phyloP scores from a whole-genome alignment of 2,113 vertebrate species.

The Pseudolaguvia tuberculata region DNA sequence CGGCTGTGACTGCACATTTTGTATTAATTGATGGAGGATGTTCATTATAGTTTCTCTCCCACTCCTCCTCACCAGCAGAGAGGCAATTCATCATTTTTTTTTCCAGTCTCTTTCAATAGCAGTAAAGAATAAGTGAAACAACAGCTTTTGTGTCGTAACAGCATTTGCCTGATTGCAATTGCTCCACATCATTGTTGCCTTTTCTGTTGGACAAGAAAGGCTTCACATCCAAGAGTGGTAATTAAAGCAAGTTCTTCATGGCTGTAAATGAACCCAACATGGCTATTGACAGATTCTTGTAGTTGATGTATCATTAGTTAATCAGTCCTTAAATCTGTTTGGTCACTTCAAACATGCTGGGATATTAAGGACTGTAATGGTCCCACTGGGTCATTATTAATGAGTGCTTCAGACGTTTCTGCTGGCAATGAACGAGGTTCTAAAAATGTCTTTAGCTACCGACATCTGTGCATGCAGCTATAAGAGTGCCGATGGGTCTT shows the following conservation, averaged over 20 bases:
- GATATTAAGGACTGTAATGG: conserved; percentile 36
- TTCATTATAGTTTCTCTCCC: conserved; percentile 32
- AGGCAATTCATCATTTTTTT: conserved; percentile 27
- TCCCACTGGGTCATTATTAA: conserved; percentile 35
- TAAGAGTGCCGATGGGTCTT: background rate
- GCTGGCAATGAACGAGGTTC: conserved; percentile 7
- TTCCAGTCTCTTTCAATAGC: conserved; percentile 1
- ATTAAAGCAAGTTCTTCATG: conserved; percentile 37
- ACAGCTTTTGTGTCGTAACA: conserved; percentile 15
- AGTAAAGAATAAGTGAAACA: conserved; percentile 11
- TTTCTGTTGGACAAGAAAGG: conserved; percentile 8
- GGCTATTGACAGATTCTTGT: background rate
- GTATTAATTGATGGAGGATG: conserved; percentile 30
- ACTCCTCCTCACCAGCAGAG: conserved; percentile 11
- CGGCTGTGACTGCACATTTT: background rate
- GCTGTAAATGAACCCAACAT: conserved; percentile 16
- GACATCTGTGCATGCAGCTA: conserved; percentile 1
- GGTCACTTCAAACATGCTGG: conserved; percentile 35
- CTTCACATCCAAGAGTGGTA: background rate
- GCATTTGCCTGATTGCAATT: conserved; percentile 7
- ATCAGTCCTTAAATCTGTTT: conserved; percentile 22
- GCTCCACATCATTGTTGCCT: background rate
- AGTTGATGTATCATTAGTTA: conserved; percentile 1
- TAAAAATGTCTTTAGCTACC: background rate
- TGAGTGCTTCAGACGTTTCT: background rate